Evolutionary conservation across 2,797 vertebrate species (phyloP).

Genomic region (Alectoris magna): DNA sequence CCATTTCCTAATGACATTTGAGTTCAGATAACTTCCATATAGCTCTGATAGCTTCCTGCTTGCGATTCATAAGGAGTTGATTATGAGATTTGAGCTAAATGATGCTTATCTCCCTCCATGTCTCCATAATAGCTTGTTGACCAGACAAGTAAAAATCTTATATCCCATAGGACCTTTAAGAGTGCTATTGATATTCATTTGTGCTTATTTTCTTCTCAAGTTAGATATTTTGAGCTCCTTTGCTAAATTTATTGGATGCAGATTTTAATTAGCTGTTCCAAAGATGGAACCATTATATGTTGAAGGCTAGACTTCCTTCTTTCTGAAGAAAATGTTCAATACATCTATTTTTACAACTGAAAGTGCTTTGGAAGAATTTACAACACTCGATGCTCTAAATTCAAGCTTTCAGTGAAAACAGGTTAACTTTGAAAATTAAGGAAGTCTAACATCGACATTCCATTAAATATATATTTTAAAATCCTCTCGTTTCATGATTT

Average conservation of each 20-base stretch:
- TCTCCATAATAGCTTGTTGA: fast-evolving
- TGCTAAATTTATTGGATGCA: not conserved
- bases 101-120: not conserved
- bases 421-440: not conserved
- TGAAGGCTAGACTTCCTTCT: not conserved
- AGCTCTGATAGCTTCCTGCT: not conserved
- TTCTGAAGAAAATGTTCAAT: not conserved
- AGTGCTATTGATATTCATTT: not conserved
- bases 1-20: not conserved
- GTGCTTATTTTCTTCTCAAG: not conserved
- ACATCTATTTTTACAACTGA: not conserved
- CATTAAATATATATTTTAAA: not conserved
- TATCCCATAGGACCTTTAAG: fast-evolving
- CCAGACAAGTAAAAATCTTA: not conserved
- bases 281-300: not conserved
- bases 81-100: not conserved
- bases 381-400: not conserved
- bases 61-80: not conserved
- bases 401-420: not conserved
- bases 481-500: not conserved
- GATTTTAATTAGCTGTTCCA: not conserved
- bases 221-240: not conserved
- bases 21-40: not conserved
- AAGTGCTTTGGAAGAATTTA: not conserved
- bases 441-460: not conserved